Evolutionary conservation across 37 sponge, comb jelly and placozoan genomes (phyloP), one percentile per base, ranked within the genome.

Genomic region (Theonella swinhoei): DNA sequence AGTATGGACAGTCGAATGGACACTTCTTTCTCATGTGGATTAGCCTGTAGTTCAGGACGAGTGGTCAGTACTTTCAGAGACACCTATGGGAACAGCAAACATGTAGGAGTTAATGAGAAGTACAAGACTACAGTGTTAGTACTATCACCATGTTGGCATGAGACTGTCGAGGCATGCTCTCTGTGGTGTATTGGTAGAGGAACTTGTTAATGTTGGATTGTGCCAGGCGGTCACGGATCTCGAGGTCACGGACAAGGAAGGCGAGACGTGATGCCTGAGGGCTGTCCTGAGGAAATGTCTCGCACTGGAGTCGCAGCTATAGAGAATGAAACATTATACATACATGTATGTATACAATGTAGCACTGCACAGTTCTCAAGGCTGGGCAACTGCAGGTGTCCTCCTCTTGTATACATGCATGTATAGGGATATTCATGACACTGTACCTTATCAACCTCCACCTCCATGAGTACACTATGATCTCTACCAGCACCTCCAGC

Each of bases 161-260:
- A 30, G 95, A 87, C 58, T 91, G 97, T 38, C 86, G 72, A 31
- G 97, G 97, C 65, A 85, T 87, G 28, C 87, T 39, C 23, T 96
- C 92, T 17, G 92, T 91, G 73, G 87, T 78, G 91, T 94, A 92
- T 81, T 88, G 91, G 71, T 96, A 94, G 40, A 98, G 85, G 69
- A 98, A 89, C 76, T 98, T 98, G 93, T 98, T 96, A 73, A 98
- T 91, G 34, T 77, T 42, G 4, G 96, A 96, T 3, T 83, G 42
- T 5, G 83, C 72, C 35, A 98, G 86, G 37, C 85, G 73, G 71
- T 98, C 99, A 30, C 94, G 74, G 0, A 98, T 81, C 73, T 98
- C 99, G 39, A 94, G 61, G 11, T 96, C 96, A n/a, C 70, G 64
- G 1, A 98, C 72, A 0, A 98, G 84, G 31, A 95, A 34, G 2